A percentile compares a stretch with the other conserved stretches of the same genome.
Conservation (phyloP, 1,140 invertebrate genomes). For the Colletes latitarsis region DNA sequence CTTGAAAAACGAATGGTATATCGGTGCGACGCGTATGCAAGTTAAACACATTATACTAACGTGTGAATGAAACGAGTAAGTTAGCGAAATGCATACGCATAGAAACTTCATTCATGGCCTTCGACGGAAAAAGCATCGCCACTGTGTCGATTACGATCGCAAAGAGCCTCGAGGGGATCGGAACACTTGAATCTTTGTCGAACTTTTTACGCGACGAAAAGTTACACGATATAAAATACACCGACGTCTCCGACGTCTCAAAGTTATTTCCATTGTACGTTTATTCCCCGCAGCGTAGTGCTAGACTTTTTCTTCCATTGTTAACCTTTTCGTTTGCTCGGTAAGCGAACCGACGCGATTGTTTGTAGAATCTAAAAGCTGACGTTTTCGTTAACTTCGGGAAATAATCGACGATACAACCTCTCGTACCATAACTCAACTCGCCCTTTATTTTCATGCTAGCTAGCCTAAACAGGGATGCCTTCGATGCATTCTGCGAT, state of each 20-base stretch:
- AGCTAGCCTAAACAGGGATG: slow-evolving; percentile 30
- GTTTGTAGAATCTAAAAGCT: neutral
- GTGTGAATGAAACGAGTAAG: slow-evolving; percentile 57
- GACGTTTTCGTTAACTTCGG: no score
- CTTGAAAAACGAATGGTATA: slow-evolving; percentile 39
- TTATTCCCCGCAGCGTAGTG: neutral
- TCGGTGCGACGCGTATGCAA: slow-evolving; percentile 43
- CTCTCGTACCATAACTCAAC: slow-evolving; percentile 40
- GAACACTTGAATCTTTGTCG: slow-evolving; percentile 52
- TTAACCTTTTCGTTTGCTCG: no score
- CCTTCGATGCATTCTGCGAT: neutral
- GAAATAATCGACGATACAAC: slow-evolving; percentile 21
- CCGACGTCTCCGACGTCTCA: no score
- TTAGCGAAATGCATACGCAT: slow-evolving; percentile 32
- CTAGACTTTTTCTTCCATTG: neutral
- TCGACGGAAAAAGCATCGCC: slow-evolving; percentile 42
- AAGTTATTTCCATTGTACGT: slow-evolving; percentile 11
- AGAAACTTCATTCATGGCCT: slow-evolving; percentile 57
- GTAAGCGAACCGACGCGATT: neutral
- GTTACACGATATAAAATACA: slow-evolving; percentile 4
- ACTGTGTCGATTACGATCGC: slow-evolving; percentile 47
- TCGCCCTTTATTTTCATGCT: slow-evolving; percentile 48
- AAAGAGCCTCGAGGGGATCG: neutral
- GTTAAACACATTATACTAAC: slow-evolving; percentile 16
- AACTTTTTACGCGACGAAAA: slow-evolving; percentile 23